These are phyloP conservation scores for Neoitamus cyanurus DNA, from an alignment of 2,888 invertebrate species.

Conservation along the genomic window DNA sequence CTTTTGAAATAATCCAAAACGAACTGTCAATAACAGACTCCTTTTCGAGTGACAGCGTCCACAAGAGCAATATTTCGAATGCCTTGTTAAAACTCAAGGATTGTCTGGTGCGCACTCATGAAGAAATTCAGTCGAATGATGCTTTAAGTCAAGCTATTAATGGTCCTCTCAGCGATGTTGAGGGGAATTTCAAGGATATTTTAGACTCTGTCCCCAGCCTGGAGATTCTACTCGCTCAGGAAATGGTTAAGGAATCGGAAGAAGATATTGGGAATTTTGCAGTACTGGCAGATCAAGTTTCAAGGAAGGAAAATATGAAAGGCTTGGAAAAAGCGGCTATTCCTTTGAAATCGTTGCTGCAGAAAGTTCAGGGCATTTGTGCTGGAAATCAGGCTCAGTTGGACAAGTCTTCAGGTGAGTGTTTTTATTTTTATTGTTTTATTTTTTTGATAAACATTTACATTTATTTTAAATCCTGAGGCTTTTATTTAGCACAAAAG, in stretches of 20 bases:
- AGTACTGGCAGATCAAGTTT: background rate
- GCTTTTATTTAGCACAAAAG: no score
- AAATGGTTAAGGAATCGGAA: constrained; percentile 63
- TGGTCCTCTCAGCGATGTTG: constrained; percentile 56
- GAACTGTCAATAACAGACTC: constrained; percentile 45
- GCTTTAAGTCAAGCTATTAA: constrained; percentile 55
- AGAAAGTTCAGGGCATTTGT: background rate
- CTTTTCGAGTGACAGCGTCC: constrained; percentile 51
- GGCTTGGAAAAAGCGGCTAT: background rate
- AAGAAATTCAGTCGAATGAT: constrained; percentile 59
- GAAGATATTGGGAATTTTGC: constrained; percentile 53
- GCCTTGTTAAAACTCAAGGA: constrained; percentile 63
- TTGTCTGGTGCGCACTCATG: constrained; percentile 63
- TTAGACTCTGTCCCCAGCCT: constrained; percentile 61
- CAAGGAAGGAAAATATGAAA: background rate
- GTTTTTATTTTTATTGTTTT: no score
- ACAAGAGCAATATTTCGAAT: constrained; percentile 59
- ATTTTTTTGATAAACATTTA: no score
- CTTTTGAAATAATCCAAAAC: constrained; percentile 53
- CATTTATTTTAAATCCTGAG: no score
- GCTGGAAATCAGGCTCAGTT: background rate
- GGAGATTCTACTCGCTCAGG: constrained; percentile 67
- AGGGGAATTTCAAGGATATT: constrained; percentile 63
- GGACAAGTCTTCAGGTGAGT: constrained; percentile 41
- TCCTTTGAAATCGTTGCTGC: background rate